Percentiles rank a stretch among this genome's conserved stretches.
These are phyloP conservation scores for Lepidurus couesii DNA, from an alignment of 1,140 invertebrate genomes.

Conservation along the genomic window DNA sequence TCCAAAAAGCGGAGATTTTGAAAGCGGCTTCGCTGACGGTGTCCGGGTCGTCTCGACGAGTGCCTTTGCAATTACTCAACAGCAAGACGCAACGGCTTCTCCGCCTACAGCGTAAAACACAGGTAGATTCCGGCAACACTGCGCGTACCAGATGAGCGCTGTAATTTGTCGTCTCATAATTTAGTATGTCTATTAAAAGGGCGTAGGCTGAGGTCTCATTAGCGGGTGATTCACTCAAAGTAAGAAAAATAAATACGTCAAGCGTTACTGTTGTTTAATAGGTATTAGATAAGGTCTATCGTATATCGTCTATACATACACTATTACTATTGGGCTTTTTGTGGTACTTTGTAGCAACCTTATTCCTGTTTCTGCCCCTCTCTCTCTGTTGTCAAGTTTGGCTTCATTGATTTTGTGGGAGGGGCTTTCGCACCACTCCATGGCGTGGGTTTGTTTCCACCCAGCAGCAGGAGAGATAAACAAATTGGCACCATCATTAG, in stretches of 20 bases:
- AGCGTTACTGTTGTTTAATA: too few relatives aligned
- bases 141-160: too few relatives aligned
- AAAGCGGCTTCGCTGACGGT: neutral
- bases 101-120: neutral
- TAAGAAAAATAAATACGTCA: too few relatives aligned
- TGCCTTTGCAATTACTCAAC: conserved; percentile 1
- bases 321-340: neutral
- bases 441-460: neutral
- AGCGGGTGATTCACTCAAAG: too few relatives aligned
- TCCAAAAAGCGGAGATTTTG: conserved; percentile 22
- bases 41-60: conserved; percentile 8
- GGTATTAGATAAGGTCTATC: too few relatives aligned
- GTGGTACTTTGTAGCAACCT: neutral
- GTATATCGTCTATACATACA: too few relatives aligned
- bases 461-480: neutral
- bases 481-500: neutral
- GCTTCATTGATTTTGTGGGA: conserved; percentile 11
- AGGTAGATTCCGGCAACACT: neutral
- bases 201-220: neutral
- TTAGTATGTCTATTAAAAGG: neutral
- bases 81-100: neutral
- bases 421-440: neutral
- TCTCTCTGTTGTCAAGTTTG: neutral
- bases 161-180: neutral
- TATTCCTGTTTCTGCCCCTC: neutral